These are phyloP conservation scores for Platichthys stellatus DNA, from an alignment of 2,113 vertebrate species.

Conservation along the genomic window DNA sequence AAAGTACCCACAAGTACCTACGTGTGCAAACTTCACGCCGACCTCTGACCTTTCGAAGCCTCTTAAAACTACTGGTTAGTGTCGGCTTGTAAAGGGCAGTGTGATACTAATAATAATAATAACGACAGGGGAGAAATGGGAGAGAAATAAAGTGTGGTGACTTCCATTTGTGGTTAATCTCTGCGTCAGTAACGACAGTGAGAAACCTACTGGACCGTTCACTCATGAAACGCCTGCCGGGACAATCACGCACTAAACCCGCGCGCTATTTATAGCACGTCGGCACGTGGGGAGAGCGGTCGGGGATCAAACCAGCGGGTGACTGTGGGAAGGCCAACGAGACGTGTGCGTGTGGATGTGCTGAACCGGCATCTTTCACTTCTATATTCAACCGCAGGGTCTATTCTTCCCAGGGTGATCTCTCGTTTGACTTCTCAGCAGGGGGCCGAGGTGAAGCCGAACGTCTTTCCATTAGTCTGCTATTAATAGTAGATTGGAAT, in stretches of 20 bases:
- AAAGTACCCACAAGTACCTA: background rate
- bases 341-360: conserved; percentile 13
- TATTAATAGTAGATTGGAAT: conserved; percentile 13
- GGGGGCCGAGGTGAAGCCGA: background rate
- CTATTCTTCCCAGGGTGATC: conserved; percentile 5
- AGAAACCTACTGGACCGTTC: conserved; percentile 26
- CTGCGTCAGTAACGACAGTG: conserved; percentile 39
- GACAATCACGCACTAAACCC: conserved; percentile 60
- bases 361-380: conserved; percentile 19
- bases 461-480: background rate
- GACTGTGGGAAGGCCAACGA: conserved; percentile 44
- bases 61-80: background rate
- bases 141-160: background rate
- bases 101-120: background rate
- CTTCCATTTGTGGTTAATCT: conserved; percentile 62
- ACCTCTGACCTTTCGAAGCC: conserved; percentile 24
- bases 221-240: conserved; percentile 9
- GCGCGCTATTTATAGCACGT: conserved; percentile 59
- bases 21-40: background rate
- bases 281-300: conserved; percentile 55
- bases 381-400: conserved; percentile 42
- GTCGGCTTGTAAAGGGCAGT: conserved; percentile 3
- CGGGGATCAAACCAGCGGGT: conserved; percentile 49
- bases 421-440: conserved; percentile 15
- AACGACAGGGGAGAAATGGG: background rate